Evolutionary conservation across 2,113 vertebrate species (phyloP).

Genomic region (Nanger granti): DNA sequence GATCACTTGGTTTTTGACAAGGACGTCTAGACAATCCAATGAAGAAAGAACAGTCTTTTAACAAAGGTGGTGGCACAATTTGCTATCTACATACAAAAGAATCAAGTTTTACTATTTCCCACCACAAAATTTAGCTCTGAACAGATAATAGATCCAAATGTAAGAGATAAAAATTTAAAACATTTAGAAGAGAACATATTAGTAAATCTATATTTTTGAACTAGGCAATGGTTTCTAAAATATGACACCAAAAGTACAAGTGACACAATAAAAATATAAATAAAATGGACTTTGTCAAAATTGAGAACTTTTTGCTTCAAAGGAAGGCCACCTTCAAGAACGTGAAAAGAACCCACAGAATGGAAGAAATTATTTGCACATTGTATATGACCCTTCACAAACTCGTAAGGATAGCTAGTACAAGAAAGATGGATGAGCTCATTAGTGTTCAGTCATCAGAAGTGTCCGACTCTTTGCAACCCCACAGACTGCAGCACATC

Average conservation of each 20-base stretch:
- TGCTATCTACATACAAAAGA: neutral
- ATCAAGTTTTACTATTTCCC: neutral
- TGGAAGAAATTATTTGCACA: neutral
- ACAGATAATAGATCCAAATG: neutral
- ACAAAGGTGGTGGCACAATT: neutral
- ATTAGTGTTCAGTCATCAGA: neutral
- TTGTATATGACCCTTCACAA: neutral
- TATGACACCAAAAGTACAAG: neutral
- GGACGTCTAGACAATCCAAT: neutral
- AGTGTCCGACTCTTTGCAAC: neutral
- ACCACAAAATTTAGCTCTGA: neutral
- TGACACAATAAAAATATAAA: neutral
- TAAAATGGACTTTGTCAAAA: neutral
- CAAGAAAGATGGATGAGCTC: neutral
- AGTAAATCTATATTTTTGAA: neutral
- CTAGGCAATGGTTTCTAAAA: neutral
- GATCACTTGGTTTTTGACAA: neutral
- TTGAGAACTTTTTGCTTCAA: neutral
- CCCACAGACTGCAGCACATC: neutral
- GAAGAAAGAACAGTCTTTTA: neutral
- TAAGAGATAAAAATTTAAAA: neutral
- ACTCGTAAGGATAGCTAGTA: neutral
- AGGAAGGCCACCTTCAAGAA: neutral
- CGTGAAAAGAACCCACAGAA: neutral
- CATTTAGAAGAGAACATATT: neutral